phyloP scores from a whole-genome alignment of 2,113 vertebrate species.

The Oreochromis niloticus region DNA sequence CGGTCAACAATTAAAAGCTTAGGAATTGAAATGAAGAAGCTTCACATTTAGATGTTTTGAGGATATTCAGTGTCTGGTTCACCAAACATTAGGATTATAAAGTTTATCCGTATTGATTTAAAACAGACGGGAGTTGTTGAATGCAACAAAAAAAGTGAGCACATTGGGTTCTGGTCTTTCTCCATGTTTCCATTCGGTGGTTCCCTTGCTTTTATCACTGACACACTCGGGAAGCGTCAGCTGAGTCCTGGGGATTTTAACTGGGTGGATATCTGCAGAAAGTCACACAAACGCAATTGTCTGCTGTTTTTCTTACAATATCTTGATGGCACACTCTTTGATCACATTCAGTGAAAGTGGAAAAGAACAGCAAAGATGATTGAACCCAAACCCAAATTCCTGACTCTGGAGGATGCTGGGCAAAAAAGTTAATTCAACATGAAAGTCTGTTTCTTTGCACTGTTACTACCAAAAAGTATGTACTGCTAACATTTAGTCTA shows the following conservation, averaged over 20 bases:
- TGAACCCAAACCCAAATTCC: not conserved
- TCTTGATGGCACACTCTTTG: not conserved
- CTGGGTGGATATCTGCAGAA: not conserved
- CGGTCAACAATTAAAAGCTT: not conserved
- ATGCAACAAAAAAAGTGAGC: not conserved
- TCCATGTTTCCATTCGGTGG: not conserved
- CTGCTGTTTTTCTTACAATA: not conserved
- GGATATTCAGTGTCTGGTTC: not conserved
- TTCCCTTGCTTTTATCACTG: accelerated
- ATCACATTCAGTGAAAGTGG: not conserved
- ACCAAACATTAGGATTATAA: not conserved
- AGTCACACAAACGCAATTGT: not conserved
- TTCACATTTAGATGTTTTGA: not conserved
- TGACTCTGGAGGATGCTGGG: not conserved
- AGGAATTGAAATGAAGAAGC: not conserved
- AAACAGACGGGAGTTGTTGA: not conserved
- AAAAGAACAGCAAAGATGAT: not conserved
- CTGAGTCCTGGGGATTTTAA: not conserved
- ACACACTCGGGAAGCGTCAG: not conserved
- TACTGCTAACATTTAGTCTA: not conserved
- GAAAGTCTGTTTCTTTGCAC: not conserved
- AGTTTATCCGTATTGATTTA: not conserved
- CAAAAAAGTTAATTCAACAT: not conserved
- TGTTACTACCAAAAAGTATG: not conserved
- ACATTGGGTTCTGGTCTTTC: not conserved